These are phyloP conservation scores for Exaiptasia diaphana DNA, from an alignment of 64 coral and sea anemone genomes.

Conservation along the genomic window DNA sequence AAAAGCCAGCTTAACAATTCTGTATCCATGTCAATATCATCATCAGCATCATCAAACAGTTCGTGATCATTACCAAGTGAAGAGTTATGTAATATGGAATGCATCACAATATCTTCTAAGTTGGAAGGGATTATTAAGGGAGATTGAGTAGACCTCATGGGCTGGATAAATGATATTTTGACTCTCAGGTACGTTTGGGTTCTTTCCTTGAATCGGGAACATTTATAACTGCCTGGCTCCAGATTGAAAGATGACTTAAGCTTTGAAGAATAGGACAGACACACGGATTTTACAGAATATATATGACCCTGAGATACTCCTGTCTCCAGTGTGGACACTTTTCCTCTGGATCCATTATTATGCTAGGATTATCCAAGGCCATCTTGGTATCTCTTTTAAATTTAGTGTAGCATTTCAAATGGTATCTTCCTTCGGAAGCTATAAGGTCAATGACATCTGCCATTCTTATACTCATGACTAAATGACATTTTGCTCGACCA, in stretches of 20 bases:
- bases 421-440: conserved; percentile 46
- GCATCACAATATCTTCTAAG: background rate
- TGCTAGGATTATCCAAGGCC: background rate
- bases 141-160: background rate
- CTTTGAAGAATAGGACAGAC: background rate
- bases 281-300: conserved; percentile 17
- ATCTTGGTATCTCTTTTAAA: conserved; percentile 12
- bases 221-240: background rate
- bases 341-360: background rate
- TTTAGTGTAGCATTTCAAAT: conserved; percentile 54
- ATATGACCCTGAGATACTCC: conserved; percentile 12
- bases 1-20: conserved; percentile 61
- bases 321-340: background rate
- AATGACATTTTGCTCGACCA: background rate
- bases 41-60: conserved; percentile 6
- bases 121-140: background rate
- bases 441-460: conserved; percentile 40
- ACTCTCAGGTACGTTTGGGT: background rate
- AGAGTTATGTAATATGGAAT: background rate
- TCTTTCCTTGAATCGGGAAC: background rate
- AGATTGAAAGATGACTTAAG: background rate
- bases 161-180: background rate
- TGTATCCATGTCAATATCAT: conserved; percentile 62
- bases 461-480: conserved; percentile 24
- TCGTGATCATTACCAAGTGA: background rate